Evolutionary conservation across 2,888 invertebrate genomes (phyloP), one percentile per base, ranked within the genome.

Genomic region (Embidobia sp.): DNA sequence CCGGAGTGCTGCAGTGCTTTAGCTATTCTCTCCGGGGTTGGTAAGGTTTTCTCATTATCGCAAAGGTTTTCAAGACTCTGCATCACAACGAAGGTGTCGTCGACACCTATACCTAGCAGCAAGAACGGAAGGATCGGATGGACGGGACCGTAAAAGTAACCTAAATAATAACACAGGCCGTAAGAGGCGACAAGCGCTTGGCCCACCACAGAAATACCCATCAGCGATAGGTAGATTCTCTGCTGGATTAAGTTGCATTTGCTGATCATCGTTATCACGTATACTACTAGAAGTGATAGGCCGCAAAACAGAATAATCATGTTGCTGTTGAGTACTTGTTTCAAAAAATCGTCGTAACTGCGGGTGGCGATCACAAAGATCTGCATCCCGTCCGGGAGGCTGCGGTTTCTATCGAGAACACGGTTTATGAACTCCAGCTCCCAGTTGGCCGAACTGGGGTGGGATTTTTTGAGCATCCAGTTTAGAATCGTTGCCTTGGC

Each of bases 21-120:
- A 1, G 87, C 90, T 16, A 90, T 88, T n/a, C 88, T 83, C 22
- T 83, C 81, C 0, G 86, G 82, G 11, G 86, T 80, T n/a, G 81
- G 81, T 1, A 79, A 57, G 0, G 82, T 48, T 26, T 84, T 83
- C 10, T 87, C 86, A 2, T 74, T 79, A 11, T 83, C 81, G 13
- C 84, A 79, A 8, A 87, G 59, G 44, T 84, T 87, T 40, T 88
- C 86, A 15, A 90, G 77, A 46, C 87, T 87, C 79, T 90, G 89
- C 79, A 89, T 85, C 3, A 90, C 87, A 8, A 90, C 88, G 70
- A 90, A 90, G 84, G 90, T 90, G 48, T 90, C 89, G 59, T 90
- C 90, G 18, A 90, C 90, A 1, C 90, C 90, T 57, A 90, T 87
- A 1, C 90, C 90, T 7, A 90, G 83, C 8, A 90, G 78, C 1